Base-by-base conservation (phyloP, 2,888 invertebrate genomes). In the Brachyptera putata region DNA sequence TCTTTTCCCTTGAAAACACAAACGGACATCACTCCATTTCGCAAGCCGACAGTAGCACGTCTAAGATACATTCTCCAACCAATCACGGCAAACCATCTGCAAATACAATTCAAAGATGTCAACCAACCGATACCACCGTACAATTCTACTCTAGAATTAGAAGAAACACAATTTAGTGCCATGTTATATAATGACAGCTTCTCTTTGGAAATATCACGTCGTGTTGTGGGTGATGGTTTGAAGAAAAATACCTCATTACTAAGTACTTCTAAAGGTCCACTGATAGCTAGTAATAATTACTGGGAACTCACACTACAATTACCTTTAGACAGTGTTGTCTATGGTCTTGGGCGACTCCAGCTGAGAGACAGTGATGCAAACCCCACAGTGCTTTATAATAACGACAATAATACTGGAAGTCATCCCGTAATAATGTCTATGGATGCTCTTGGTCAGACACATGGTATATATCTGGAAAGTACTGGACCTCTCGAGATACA, bases 261-360 rank as follows among this genome's bases (percentile, higher is more conserved):
- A 18, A 78, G 77, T 26, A 83, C 83, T 0, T 70, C 77, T 0
- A 72, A 76, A 63, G 84, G 84, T 0, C 83, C 85, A 0, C 64
- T 84, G 0, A 81, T 85, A 61, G 79, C 81, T 1, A 80, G 83
- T 0, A 72, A 80, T 21, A 74, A 78, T 43, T 84, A 83, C 66
- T 83, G 83, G 82, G 84, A 84, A 70, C 76, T 83, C 67, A 74
- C 79, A 0, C 75, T 85, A 16, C 77, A 75, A 64, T 66, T 84
- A 26, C 80, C 80, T 0, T 74, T 53, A 1, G 49, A 79, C 18
- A 76, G 77, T 58, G 71, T 75, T 0, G 73, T 84, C 67, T 84
- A 78, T 62, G 85, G 84, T 0, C 70, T 85, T 1, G 82, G 81
- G 18, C 76, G 79, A 67, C 73, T 80, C 58, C 76, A 77, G 13